phyloP scores from a whole-genome alignment of 2,888 invertebrate species.

The Timandra comae region DNA sequence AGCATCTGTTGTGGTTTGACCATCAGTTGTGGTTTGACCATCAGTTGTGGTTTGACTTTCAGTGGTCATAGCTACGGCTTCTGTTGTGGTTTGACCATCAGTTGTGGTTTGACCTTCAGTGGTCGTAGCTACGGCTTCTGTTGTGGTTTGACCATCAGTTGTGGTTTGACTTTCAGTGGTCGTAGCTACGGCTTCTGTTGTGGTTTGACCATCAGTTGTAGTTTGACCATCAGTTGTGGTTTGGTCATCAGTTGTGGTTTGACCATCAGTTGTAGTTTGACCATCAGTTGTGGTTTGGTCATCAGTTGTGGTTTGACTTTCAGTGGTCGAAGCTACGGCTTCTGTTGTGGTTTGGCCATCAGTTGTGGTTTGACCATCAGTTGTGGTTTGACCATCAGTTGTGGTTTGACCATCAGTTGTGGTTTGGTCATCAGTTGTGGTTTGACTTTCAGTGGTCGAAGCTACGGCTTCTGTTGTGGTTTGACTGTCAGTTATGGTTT shows the following conservation, averaged over 20 bases:
- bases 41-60: constrained; percentile 1
- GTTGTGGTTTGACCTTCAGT: no score
- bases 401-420: no score
- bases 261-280: background rate
- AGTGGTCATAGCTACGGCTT: background rate
- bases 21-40: constrained; percentile 2
- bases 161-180: background rate
- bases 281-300: background rate
- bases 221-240: constrained; percentile 3
- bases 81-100: constrained; percentile 1
- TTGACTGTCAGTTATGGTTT: background rate
- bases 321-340: constrained; percentile 2
- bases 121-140: background rate
- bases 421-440: no score
- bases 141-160: constrained; percentile 1
- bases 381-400: no score
- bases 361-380: background rate
- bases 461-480: background rate
- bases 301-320: background rate
- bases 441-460: no score
- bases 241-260: background rate
- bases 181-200: constrained; percentile 3
- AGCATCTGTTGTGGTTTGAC: background rate
- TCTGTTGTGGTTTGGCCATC: background rate
- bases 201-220: constrained; percentile 4